Evolutionary conservation across 2,888 invertebrate genomes (phyloP), one percentile per base, ranked within the genome.

Genomic region (Halictus quadricinctus): DNA sequence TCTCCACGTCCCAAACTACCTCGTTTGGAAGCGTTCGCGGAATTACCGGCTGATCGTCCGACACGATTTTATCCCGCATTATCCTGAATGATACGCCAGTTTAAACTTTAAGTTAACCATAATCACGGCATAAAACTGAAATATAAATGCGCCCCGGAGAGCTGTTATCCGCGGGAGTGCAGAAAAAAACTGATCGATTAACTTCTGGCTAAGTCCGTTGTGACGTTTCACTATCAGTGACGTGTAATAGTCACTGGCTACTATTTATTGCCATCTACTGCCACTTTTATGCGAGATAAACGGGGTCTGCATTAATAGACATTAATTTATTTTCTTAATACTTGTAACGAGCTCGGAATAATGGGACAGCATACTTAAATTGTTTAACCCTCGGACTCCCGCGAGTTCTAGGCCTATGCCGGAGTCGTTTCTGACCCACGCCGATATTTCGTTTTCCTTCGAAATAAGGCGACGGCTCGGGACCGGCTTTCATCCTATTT

Each of bases 101-200:
- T 92, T 92, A 92, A 92, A 92, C 90, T 92, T 92, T 88, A 87
- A 90, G 90, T 92, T 88, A 87, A 88, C 91, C 91, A 87, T 92
- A 90, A 92, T 92, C 92, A 91, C 89, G 90, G 88, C 87, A 88
- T 89, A 91, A 91, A 91, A 90, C 79, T 89, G 84, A 92, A 92
- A 91, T 92, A 91, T 90, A 91, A 93, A 92, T 86, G 90, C 88
- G 85, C 86, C 88, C 85, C 81, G 25, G 87, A 60, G 72, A 69
- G 84, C 69, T 72, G 84, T 79, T 82, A 72, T 41, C 43, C 66
- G 41, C 43, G 54, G 50, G 46, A 25, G 76, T 36, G 13, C 12
- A 4, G 36, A 12, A 66, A 77, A 76, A 76, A 84, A 81, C 76
- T 79, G 84, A 89, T 84, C 83, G 54, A 41, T 72, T 70, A 50